Conservation (phyloP, 1,140 invertebrate genomes). For the Drosophila paulistorum region DNA sequence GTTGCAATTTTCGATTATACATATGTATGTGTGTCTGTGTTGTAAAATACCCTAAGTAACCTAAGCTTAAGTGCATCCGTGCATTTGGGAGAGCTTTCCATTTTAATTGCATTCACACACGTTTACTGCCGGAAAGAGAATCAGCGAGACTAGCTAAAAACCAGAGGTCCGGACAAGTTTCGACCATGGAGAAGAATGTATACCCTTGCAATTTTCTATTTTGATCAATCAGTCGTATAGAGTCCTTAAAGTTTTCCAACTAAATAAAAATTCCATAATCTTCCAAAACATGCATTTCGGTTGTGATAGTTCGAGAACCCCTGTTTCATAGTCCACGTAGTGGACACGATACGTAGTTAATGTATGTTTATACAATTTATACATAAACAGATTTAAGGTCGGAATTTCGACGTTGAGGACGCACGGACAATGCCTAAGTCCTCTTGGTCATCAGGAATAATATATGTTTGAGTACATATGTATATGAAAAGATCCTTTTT, state of each 20-base stretch:
- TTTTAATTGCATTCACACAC: slow-evolving; percentile 6
- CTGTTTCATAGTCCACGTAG: too few relatives aligned
- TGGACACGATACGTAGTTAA: too few relatives aligned
- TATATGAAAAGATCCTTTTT: too few relatives aligned
- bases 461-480: too few relatives aligned
- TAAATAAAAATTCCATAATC: too few relatives aligned
- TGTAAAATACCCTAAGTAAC: slow-evolving; percentile 7
- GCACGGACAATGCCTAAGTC: neutral
- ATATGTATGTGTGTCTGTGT: slow-evolving; percentile 18
- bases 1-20: slow-evolving; percentile 56
- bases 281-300: too few relatives aligned
- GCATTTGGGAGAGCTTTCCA: slow-evolving; percentile 1
- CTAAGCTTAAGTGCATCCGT: slow-evolving; percentile 10
- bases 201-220: neutral
- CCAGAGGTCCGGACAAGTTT: neutral
- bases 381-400: too few relatives aligned
- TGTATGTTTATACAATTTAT: too few relatives aligned
- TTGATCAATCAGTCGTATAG: too few relatives aligned
- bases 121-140: neutral
- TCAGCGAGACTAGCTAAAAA: neutral
- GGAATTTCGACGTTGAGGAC: neutral
- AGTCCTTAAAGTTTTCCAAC: too few relatives aligned
- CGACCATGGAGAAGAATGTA: neutral
- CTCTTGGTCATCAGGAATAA: neutral
- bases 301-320: too few relatives aligned